Percentiles rank a stretch among this genome's conserved stretches.
phyloP scores from a whole-genome alignment of 1,140 invertebrate species.

The Bombus soroeensis region DNA sequence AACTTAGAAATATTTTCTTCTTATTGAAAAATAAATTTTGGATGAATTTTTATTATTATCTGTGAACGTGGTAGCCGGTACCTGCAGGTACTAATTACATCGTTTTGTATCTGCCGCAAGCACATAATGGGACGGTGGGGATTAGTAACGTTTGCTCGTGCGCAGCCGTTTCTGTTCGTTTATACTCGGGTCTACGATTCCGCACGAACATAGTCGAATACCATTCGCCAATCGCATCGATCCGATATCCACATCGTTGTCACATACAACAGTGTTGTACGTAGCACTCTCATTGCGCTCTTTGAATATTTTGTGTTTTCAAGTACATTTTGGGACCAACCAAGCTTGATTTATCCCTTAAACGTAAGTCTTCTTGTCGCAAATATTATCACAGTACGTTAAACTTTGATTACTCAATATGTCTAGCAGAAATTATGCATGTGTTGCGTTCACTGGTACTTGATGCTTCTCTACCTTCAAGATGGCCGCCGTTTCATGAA shows the following conservation, averaged over 20 bases:
- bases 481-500: constrained; percentile 75
- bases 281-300: constrained; percentile 67
- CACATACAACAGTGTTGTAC: constrained; percentile 74
- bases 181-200: constrained; percentile 56
- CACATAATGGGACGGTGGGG: background rate
- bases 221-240: constrained; percentile 77
- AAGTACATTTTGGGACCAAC: constrained; percentile 73
- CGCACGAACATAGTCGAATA: constrained; percentile 59
- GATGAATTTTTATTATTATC: background rate
- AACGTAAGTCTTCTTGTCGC: constrained; percentile 72
- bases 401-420: constrained; percentile 24
- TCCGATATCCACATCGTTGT: constrained; percentile 76
- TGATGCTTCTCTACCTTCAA: constrained; percentile 72
- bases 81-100: constrained; percentile 10
- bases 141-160: background rate
- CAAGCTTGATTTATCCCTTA: constrained; percentile 61
- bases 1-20: background rate
- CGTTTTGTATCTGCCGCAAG: constrained; percentile 50
- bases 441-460: constrained; percentile 67
- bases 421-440: constrained; percentile 62
- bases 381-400: constrained; percentile 19
- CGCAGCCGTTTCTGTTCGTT: constrained; percentile 30
- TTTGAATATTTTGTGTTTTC: constrained; percentile 67
- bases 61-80: constrained; percentile 4
- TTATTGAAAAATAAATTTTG: background rate